Conservation (phyloP, 2,113 vertebrate species). For the Taxidea taxus region DNA sequence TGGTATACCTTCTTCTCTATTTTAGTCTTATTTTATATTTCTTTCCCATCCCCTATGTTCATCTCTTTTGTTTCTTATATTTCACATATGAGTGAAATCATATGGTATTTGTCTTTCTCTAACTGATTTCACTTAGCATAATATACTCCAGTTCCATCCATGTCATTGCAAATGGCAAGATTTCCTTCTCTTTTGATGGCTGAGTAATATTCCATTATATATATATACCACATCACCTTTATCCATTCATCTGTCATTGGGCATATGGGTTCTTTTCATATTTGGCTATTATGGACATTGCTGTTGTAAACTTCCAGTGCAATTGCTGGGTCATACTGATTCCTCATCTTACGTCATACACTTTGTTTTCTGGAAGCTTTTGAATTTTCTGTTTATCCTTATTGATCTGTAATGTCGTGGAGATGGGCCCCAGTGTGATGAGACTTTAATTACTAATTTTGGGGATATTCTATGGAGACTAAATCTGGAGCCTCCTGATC, state of each 20-base stretch:
- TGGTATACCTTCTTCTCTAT: background rate
- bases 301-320: background rate
- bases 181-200: background rate
- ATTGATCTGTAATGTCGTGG: background rate
- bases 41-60: background rate
- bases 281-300: background rate
- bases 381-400: background rate
- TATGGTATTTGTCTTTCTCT: too few relatives aligned
- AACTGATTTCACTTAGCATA: too few relatives aligned
- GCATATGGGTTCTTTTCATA: background rate
- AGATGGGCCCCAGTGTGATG: background rate
- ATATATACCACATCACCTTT: background rate
- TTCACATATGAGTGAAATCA: too few relatives aligned
- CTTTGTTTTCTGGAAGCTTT: background rate
- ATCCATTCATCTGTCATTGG: background rate
- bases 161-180: background rate
- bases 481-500: background rate
- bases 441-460: background rate
- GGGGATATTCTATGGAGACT: background rate
- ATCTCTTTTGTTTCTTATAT: background rate
- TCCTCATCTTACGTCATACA: background rate
- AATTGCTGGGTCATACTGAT: background rate
- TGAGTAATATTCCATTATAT: background rate
- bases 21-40: background rate
- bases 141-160: too few relatives aligned